Base-by-base conservation (phyloP, 2,888 invertebrate species). In the Gerris lacustris region DNA sequence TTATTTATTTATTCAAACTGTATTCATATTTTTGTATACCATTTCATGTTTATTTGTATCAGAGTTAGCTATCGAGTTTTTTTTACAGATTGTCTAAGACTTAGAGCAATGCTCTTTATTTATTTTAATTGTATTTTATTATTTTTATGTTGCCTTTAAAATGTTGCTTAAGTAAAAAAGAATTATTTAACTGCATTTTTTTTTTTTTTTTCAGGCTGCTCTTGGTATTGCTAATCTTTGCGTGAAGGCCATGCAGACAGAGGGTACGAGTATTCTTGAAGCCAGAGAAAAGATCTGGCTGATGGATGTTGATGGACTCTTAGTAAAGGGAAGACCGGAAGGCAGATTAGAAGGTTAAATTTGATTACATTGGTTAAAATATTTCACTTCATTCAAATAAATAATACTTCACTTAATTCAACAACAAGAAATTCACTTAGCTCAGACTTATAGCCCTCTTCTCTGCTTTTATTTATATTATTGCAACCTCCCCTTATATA, bases 251-350 rank as follows among this genome's bases (percentile, higher is more conserved):
- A 92, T 99, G 94, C 84, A 89, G 70, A 86, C 88, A 9, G 87
- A 89, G 74, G 84, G 85, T 2, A 80, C 82, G 64, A 77, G 82
- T 0, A 77, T 82, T 68, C 82, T 86, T 77, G 91, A 95, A 77
- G 98, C 98, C 0, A 84, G 89, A 62, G 85, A 86, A n/a, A 89
- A 88, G 76, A 95, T 99, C 74, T 98, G 90, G 88, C 91, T 99
- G 92, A 90, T 94, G 76, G 99, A 99, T 78, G 89, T 95, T 45
- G 89, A 92, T 77, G 99, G 99, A 11, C 80, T 88, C 6, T 79
- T 86, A 72, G 84, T 84, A n/a, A 84, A 84, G 79, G 79, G 76
- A 45, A 73, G 79, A 71, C 78, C 79, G 6, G 79, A 79, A 74
- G 78, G 77, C 6, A 74, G 74, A 17, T 72, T 76, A 7, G 76